Conservation (phyloP, 2,797 vertebrate genomes). For the Notamacropus eugenii region DNA sequence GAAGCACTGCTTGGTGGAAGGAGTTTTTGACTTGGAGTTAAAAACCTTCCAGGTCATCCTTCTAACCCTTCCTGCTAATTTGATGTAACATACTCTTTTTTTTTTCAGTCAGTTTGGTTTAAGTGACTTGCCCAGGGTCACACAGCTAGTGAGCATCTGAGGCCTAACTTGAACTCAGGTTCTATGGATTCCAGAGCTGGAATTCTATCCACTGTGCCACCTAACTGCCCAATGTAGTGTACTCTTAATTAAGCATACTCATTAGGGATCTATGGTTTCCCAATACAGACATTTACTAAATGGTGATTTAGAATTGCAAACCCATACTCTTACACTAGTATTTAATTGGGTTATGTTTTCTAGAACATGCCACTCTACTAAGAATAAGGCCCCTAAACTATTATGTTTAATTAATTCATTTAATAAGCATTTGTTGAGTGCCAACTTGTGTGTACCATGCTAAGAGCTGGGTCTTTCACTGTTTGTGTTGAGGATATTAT, state of each 20-base stretch:
- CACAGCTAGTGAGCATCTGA: not conserved
- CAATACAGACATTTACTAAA: not conserved
- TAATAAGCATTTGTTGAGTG: not conserved
- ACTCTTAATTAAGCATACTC: not conserved
- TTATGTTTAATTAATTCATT: too few species aligned
- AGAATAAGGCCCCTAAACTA: not conserved
- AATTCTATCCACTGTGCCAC: not conserved
- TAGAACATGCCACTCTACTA: not conserved
- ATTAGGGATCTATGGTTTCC: not conserved
- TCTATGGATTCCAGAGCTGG: not conserved
- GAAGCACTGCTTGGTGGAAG: not conserved
- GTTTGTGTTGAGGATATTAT: not conserved
- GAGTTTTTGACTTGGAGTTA: not conserved
- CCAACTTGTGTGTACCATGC: not conserved
- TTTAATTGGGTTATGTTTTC: not conserved
- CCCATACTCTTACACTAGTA: not conserved
- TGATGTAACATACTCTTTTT: not conserved
- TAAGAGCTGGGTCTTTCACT: not conserved
- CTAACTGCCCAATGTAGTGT: not conserved
- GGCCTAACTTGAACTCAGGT: not conserved
- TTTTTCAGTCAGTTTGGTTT: not conserved
- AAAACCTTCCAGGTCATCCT: not conserved
- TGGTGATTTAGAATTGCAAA: not conserved
- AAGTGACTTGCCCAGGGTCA: not conserved
- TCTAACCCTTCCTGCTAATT: not conserved